A percentile compares a stretch with the other conserved stretches of the same genome.
Evolutionary conservation across 2,797 vertebrate genomes (phyloP).

Genomic region (Arctocebus calabarensis): DNA sequence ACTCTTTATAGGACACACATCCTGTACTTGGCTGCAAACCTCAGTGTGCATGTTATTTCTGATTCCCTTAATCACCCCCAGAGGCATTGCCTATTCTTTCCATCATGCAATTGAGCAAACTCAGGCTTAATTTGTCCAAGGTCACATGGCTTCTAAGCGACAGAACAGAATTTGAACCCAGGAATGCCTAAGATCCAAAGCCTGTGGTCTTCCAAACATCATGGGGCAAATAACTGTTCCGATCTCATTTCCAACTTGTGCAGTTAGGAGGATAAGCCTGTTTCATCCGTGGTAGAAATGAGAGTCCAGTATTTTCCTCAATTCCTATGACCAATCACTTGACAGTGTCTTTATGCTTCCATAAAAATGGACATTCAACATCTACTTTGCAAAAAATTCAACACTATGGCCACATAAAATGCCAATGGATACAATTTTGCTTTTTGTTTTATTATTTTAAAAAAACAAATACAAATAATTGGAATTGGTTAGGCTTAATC

Average conservation of each 20-base stretch:
- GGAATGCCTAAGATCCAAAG: neutral
- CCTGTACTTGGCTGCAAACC: neutral
- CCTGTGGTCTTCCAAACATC: neutral
- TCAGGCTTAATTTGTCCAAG: neutral
- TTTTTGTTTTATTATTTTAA: constrained; percentile 19
- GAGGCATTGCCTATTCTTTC: neutral
- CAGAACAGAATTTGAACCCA: constrained; percentile 29
- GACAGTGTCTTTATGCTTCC: neutral
- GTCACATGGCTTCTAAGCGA: neutral
- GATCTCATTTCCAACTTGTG: neutral
- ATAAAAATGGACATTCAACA: neutral
- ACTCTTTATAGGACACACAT: neutral
- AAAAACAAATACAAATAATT: constrained; percentile 34
- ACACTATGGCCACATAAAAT: neutral
- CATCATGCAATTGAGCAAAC: neutral
- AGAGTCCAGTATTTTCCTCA: neutral
- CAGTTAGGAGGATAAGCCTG: neutral
- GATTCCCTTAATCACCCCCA: neutral
- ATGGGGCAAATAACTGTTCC: neutral
- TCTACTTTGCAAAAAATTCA: constrained; percentile 40
- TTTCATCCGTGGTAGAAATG: neutral
- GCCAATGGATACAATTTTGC: neutral
- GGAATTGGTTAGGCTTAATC: neutral
- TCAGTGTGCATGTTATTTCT: neutral
- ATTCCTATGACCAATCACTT: neutral